Conservation (phyloP, 2,797 vertebrate species). For the Parambassis ranga region DNA sequence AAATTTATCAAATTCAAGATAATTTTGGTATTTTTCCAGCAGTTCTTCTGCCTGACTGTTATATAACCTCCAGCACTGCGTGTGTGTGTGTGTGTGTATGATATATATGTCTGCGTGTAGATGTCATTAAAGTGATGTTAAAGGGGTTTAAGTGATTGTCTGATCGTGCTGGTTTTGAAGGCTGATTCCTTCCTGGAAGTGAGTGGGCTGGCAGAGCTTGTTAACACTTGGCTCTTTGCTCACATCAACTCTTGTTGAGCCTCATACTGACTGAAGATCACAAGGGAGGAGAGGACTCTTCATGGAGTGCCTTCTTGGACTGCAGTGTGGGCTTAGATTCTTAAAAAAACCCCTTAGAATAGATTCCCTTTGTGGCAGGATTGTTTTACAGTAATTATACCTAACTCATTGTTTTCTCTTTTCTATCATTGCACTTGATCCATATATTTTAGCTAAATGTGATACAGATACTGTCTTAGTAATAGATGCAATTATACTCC, state of each 20-base stretch:
- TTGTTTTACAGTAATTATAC: too few species aligned
- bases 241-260: slow-evolving; percentile 54
- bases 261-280: slow-evolving; percentile 37
- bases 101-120: slow-evolving; percentile 7
- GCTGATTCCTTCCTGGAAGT: slow-evolving; percentile 53
- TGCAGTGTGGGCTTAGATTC: not conserved
- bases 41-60: slow-evolving; percentile 32
- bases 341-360: not conserved
- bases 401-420: too few species aligned
- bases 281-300: slow-evolving; percentile 26
- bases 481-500: not conserved
- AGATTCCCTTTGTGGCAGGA: too few species aligned
- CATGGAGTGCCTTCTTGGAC: slow-evolving; percentile 12
- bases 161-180: slow-evolving; percentile 61
- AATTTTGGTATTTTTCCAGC: slow-evolving; percentile 45
- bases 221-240: slow-evolving; percentile 68
- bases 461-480: not conserved
- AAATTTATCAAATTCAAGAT: slow-evolving; percentile 31
- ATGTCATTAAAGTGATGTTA: slow-evolving; percentile 73
- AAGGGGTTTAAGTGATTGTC: slow-evolving; percentile 72
- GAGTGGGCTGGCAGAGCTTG: slow-evolving; percentile 64
- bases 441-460: not conserved
- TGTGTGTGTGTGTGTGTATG: not conserved
- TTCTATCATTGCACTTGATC: too few species aligned
- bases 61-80: slow-evolving; percentile 24